A percentile compares a stretch with the other conserved stretches of the same genome.
These are phyloP conservation scores for Idaea dimidiata DNA, from an alignment of 2,888 invertebrate genomes.

Conservation along the genomic window DNA sequence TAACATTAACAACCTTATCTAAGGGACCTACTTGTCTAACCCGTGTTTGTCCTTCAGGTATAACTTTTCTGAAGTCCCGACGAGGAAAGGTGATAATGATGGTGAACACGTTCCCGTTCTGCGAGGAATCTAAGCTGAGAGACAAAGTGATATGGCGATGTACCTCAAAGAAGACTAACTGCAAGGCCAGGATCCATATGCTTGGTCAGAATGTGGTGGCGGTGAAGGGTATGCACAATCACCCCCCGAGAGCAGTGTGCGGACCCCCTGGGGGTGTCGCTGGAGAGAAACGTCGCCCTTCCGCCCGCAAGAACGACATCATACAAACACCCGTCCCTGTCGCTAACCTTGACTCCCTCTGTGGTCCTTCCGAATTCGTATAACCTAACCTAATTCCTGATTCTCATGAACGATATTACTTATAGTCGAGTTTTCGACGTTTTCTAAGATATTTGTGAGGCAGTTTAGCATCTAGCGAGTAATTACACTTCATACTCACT, in stretches of 20 bases:
- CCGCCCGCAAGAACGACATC: constrained; percentile 25
- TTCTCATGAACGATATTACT: not conserved
- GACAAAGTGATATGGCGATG: constrained; percentile 79
- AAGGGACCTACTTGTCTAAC: constrained; percentile 42
- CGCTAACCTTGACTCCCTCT: constrained; percentile 26
- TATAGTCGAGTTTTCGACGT: not conserved
- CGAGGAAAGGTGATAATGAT: constrained; percentile 79
- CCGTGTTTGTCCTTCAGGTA: constrained; percentile 63
- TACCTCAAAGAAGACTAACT: constrained; percentile 78
- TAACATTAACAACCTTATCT: not conserved
- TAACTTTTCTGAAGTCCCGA: constrained; percentile 75
- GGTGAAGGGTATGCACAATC: constrained; percentile 77
- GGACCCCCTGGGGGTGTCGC: constrained; percentile 33
- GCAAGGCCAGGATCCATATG: constrained; percentile 77
- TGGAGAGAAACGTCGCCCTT: constrained; percentile 26
- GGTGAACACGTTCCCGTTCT: constrained; percentile 79
- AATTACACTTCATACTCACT: no score
- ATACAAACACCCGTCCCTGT: constrained; percentile 18
- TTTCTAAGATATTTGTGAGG: not conserved
- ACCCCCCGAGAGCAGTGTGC: constrained; percentile 64
- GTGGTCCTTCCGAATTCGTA: constrained; percentile 37
- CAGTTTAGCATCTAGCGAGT: not conserved
- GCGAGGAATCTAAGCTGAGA: constrained; percentile 75
- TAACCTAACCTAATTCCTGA: constrained; percentile 15
- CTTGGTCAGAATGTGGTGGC: constrained; percentile 72